phyloP scores from a whole-genome alignment of 2,888 invertebrate species.

The Napeogenes sylphis region DNA sequence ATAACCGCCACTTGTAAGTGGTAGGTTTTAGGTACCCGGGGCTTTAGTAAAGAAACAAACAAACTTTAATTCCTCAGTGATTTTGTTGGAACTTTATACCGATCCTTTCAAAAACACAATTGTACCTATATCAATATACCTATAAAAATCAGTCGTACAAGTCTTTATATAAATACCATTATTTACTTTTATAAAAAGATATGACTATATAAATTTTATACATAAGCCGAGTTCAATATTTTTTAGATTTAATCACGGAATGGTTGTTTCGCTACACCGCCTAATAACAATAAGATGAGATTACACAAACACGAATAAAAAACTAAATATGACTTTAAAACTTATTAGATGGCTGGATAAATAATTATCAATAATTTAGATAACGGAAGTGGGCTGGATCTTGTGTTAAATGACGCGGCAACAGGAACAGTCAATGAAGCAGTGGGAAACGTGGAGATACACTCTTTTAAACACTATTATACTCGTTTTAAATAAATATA shows the following conservation, averaged over 20 bases:
- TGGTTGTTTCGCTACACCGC: slow-evolving; percentile 1
- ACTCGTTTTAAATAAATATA: not conserved
- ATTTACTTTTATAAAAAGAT: too few species aligned
- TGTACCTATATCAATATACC: too few species aligned
- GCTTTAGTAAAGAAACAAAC: too few species aligned
- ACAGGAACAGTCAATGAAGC: slow-evolving; percentile 49
- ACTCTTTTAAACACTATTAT: not conserved
- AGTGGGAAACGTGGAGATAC: slow-evolving; percentile 50
- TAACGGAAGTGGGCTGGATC: slow-evolving; percentile 67
- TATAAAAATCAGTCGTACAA: too few species aligned
- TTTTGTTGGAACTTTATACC: too few species aligned
- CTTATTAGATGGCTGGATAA: not conserved
- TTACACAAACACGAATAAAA: slow-evolving; percentile 9
- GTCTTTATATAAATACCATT: too few species aligned
- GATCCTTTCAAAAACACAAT: too few species aligned
- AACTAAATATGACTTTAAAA: not conserved
- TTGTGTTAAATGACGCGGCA: slow-evolving; percentile 58
- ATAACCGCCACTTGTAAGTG: too few species aligned
- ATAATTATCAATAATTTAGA: slow-evolving; percentile 35
- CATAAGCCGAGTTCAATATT: too few species aligned
- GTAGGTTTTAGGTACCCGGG: too few species aligned
- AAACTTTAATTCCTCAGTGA: too few species aligned
- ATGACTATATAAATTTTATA: not conserved
- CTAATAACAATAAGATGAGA: slow-evolving; percentile 16
- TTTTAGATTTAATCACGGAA: too few species aligned